Conservation (phyloP, 2,113 vertebrate genomes). For the Leptobrachium leishanense region DNA sequence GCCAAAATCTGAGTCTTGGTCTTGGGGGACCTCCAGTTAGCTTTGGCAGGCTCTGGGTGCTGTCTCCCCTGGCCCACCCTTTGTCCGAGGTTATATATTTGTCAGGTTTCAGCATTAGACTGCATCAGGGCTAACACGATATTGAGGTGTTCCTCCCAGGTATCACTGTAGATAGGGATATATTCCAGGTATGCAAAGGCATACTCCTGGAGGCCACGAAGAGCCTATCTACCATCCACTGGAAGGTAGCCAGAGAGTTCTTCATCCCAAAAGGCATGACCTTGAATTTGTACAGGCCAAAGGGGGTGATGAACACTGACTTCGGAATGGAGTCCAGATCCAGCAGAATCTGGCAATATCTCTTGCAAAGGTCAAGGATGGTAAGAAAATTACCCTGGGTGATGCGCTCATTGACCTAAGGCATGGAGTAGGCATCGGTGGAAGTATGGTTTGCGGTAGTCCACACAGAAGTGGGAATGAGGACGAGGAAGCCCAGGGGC, state of each 20-base stretch:
- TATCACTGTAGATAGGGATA: neutral
- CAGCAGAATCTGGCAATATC: neutral
- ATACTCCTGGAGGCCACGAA: neutral
- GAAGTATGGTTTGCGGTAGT: no score
- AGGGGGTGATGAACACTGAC: neutral
- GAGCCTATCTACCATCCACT: neutral
- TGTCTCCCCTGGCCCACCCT: neutral
- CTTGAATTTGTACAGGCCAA: neutral
- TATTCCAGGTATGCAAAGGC: neutral
- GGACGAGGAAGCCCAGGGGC: neutral
- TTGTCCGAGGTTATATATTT: neutral
- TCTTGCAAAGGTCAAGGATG: neutral
- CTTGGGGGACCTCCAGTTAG: no score
- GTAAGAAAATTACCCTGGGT: no score
- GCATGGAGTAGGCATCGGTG: no score
- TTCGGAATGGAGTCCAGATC: neutral
- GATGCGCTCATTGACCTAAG: no score
- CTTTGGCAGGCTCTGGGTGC: neutral
- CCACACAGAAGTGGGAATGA: no score
- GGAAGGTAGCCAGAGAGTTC: neutral
- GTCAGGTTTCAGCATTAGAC: neutral
- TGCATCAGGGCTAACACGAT: neutral
- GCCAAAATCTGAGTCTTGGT: no score
- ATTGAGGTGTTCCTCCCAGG: neutral
- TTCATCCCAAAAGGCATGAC: neutral